Base-by-base conservation (phyloP, 2,888 invertebrate species). In the Stenotaenia linearis region DNA sequence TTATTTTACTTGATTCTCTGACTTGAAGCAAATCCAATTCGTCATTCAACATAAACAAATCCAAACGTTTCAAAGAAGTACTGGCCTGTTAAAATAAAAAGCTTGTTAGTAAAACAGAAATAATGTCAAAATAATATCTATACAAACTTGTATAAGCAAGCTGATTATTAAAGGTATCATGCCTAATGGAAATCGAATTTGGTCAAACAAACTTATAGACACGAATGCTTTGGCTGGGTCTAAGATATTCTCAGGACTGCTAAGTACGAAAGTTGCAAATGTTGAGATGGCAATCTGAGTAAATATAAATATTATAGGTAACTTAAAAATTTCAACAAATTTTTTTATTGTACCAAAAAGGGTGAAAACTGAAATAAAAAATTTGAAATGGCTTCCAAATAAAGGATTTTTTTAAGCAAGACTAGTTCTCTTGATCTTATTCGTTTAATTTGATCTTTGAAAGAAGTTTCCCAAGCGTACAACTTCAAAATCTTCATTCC, bases 21-120 rank as follows among this genome's bases (percentile, higher is more conserved):
- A 45, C 77, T 77, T 77, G 77, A 1, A 40, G 12, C 6, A 45
- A 91, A 86, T 96, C 93, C 82, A 97, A 87, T 88, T 98, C 97
- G 85, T 96, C 96, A 82, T 91, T 90, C 85, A 94, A 96, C 91
- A 98, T 91, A 87, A 96, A 98, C 85, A 92, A 92, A 86, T 96
- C 95, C 83, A 98, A 91, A 86, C 98, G 91, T 85, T 92, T 92
- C 81, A 97, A 91, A 82, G 97, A 97, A 75, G 98, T 97, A 84
- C 91, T 90, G 7, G 94, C 92, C 69, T 77, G 7, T 21, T 3
- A 45, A 45, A 32, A 1, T 15, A 21, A n/a, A 75, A 21, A 75
- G n/a, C 1, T 18, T 3, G 18, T n/a, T 32, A n/a, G n/a, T 45
- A 25, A 12, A 1, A 21, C 18, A n/a, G 1, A 69, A 10, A 25